Conservation (phyloP, 1,140 invertebrate species). For the Ips typographus region DNA sequence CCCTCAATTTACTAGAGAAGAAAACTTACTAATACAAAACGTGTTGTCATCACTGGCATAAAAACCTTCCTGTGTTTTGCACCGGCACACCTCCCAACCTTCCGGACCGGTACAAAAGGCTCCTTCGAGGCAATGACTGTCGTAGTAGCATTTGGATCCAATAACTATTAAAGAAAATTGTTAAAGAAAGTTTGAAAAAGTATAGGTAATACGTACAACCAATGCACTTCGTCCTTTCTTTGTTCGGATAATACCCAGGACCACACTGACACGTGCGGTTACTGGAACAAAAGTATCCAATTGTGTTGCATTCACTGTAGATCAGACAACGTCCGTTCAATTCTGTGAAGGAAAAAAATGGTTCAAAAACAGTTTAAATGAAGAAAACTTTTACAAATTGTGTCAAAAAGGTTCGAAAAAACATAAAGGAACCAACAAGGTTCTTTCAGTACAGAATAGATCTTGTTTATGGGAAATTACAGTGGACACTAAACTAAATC, state of each 20-base stretch:
- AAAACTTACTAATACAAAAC: conserved; percentile 22
- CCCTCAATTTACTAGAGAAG: background rate
- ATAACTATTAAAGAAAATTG: conserved; percentile 12
- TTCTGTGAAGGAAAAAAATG: background rate
- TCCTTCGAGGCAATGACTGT: conserved; percentile 33
- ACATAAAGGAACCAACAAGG: too few relatives aligned
- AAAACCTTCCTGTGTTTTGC: conserved; percentile 19
- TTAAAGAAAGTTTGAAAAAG: too few relatives aligned
- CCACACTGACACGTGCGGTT: conserved; percentile 27
- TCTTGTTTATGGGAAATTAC: too few relatives aligned
- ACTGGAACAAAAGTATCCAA: conserved; percentile 21
- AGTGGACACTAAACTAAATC: too few relatives aligned
- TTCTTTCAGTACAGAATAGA: too few relatives aligned
- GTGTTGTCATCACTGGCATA: conserved; percentile 18
- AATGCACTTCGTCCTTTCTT: conserved; percentile 19
- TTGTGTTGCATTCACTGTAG: conserved; percentile 11
- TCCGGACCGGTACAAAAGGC: conserved; percentile 25
- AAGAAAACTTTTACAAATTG: too few relatives aligned
- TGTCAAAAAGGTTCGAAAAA: too few relatives aligned
- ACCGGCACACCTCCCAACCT: conserved; percentile 18
- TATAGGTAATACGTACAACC: conserved; percentile 15
- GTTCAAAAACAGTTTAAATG: too few relatives aligned
- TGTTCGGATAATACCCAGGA: conserved; percentile 6
- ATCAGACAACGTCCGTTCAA: conserved; percentile 18
- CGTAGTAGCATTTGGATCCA: conserved; percentile 26